Conservation (phyloP, 1,140 invertebrate genomes). For the Melanaphis sacchari region DNA sequence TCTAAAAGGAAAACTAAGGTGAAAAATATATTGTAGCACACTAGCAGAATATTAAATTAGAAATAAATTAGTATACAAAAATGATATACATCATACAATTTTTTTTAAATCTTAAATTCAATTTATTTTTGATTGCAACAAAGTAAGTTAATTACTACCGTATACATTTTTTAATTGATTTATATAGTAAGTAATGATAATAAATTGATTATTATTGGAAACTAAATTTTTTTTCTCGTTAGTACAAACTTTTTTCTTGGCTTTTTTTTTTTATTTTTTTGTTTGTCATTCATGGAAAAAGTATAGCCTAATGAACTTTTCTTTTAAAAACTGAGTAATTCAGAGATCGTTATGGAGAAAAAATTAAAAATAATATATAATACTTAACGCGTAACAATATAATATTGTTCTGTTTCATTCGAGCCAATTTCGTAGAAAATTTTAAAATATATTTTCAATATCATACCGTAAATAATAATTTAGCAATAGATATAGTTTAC, state of each 20-base stretch:
- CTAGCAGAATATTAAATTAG: background rate
- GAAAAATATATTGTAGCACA: background rate
- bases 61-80: background rate
- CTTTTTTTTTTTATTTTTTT: background rate
- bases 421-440: background rate
- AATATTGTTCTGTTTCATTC: background rate
- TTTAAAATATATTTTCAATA: background rate
- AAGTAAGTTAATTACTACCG: background rate
- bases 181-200: background rate
- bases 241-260: background rate
- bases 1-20: background rate
- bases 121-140: background rate
- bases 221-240: background rate
- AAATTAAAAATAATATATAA: background rate
- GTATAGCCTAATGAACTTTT: background rate
- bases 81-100: background rate
- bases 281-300: background rate
- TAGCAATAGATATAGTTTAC: background rate
- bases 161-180: background rate
- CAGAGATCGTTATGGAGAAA: background rate
- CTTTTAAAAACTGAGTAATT: background rate
- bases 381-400: background rate
- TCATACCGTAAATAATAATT: background rate
- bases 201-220: background rate
- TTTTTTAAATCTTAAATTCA: background rate